phyloP scores from a whole-genome alignment of 2,113 vertebrate genomes.

The Oxyura jamaicensis region DNA sequence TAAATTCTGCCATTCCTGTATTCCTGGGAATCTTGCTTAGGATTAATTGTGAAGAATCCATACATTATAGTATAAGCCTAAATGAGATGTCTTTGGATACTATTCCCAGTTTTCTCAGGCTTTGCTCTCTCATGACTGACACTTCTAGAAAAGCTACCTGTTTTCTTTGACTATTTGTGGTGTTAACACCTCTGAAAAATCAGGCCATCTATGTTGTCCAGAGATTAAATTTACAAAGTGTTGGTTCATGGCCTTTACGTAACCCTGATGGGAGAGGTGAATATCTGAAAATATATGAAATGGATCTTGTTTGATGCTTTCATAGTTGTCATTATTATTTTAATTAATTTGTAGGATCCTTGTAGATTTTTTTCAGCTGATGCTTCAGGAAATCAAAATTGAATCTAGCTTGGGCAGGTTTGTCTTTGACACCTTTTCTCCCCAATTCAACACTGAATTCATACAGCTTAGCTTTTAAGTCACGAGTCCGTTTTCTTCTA shows the following conservation, averaged over 20 bases:
- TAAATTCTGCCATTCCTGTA: background rate
- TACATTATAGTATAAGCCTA: background rate
- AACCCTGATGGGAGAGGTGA: background rate
- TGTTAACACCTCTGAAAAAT: background rate
- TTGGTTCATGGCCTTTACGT: background rate
- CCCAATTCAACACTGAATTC: background rate
- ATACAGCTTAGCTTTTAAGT: background rate
- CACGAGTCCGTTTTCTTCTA: background rate
- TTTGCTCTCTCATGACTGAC: background rate
- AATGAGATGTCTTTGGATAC: background rate
- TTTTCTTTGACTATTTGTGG: background rate
- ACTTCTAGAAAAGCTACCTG: background rate
- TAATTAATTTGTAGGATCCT: background rate
- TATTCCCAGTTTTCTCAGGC: background rate
- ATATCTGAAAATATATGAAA: background rate
- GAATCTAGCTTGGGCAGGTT: background rate
- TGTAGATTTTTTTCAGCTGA: accelerated
- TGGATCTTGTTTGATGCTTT: background rate
- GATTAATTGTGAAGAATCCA: background rate
- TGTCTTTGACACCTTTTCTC: background rate
- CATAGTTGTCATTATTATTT: background rate
- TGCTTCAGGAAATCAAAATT: background rate
- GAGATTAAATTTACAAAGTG: background rate
- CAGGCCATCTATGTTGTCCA: background rate
- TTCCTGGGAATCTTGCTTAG: background rate